Percentiles rank a stretch among this genome's conserved stretches.
Evolutionary conservation across 2,888 invertebrate genomes (phyloP).

Genomic region (Lymantria dispar): DNA sequence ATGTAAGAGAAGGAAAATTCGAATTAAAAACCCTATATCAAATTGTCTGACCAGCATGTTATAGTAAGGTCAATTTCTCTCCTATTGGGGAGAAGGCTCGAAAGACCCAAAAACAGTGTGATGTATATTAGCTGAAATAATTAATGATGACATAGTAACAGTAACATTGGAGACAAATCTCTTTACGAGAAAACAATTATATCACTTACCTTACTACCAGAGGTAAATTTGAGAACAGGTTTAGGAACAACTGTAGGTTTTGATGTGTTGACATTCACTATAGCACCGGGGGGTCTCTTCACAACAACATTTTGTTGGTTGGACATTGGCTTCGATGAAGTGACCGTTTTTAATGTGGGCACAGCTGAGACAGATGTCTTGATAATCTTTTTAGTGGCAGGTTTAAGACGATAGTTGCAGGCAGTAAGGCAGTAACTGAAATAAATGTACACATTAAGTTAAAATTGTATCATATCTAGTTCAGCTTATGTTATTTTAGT

Average conservation of each 20-base stretch:
- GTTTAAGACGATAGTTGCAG: constrained; percentile 89
- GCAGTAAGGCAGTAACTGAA: constrained; percentile 92
- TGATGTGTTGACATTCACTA: constrained; percentile 82
- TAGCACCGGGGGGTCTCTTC: constrained; percentile 67
- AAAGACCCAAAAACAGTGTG: too few species aligned
- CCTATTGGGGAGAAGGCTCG: too few species aligned
- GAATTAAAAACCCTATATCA: too few species aligned
- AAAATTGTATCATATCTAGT: too few species aligned
- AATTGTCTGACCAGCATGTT: too few species aligned
- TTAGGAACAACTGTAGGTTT: constrained; percentile 89
- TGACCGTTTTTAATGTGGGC: constrained; percentile 58
- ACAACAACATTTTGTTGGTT: constrained; percentile 74
- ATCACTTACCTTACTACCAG: constrained; percentile 72
- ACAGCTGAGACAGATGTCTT: constrained; percentile 51
- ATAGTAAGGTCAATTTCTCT: too few species aligned
- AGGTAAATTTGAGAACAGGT: constrained; percentile 88
- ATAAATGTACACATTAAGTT: neutral
- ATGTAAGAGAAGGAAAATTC: too few species aligned
- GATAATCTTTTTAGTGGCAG: constrained; percentile 75
- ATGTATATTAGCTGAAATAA: too few species aligned
- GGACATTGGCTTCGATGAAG: constrained; percentile 61
- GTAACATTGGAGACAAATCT: neutral
- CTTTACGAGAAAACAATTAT: neutral
- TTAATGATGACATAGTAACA: too few species aligned
- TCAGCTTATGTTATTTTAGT: too few species aligned